Evolutionary conservation across 2,888 invertebrate genomes (phyloP), one percentile per base, ranked within the genome.

Genomic region (Lasioglossum malachurum): DNA sequence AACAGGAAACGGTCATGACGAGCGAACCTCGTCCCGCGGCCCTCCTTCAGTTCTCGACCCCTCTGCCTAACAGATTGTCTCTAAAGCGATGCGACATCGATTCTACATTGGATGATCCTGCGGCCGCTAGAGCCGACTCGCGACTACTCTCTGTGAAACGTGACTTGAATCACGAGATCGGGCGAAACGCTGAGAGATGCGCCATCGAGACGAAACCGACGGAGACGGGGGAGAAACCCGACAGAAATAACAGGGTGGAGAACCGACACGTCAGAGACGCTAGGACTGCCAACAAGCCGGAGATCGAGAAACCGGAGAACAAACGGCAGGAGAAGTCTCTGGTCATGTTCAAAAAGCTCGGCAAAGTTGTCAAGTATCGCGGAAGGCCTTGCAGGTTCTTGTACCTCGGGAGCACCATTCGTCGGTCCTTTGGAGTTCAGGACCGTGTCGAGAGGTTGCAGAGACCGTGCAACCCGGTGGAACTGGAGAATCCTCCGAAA

Each of bases 341-440:
- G 41, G 83, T 89, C 10, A 69, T 44, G 41, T 89, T 91, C 41
- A 82, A n/a, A 3, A 86, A 91, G 31, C 23, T 87, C 5, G 91
- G 90, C 1, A 86, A 75, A 35, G 38, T 86, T 46, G 41, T 41
- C 41, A 89, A 57, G 19, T n/a, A n/a, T 0, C 27, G 49, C 4
- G 80, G n/a, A 8, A 82, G 67, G 38, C n/a, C 0, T 7, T 49
- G 77, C 0, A 78, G 8, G 19, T 91, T 90, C 57, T 44, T 82
- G 0, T 88, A 80, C 12, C 16, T 80, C 4, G 85, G 88, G 2
- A 4, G 71, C 5, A 77, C 64, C 10, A 82, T 49, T 10, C 74
- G n/a, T 7, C 69, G 76, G 10, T 19, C 10, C 2, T 0, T 14
- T 4, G 0, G 38, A 10, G 0, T 16, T 31, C 5, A 8, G 2